Evolutionary conservation across 2,797 vertebrate genomes (phyloP).

Genomic region (Phrynocephalus forsythii): DNA sequence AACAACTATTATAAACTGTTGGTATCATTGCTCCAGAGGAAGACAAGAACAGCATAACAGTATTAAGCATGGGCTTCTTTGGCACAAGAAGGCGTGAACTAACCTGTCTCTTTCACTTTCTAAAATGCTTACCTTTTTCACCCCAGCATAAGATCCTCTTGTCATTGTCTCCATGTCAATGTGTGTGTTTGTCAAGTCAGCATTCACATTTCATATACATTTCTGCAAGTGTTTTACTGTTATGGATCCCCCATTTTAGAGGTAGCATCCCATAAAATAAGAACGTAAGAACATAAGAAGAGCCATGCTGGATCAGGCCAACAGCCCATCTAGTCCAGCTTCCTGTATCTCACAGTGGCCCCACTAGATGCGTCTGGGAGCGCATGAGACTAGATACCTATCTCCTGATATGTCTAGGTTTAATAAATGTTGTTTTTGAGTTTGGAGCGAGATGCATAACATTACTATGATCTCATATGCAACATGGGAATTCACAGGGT

Average conservation of each 20-base stretch:
- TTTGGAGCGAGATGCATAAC: too few species aligned
- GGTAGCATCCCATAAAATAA: not conserved
- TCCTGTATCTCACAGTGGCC: too few species aligned
- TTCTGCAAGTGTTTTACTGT: not conserved
- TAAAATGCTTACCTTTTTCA: not conserved
- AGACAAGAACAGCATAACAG: not conserved
- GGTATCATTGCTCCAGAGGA: not conserved
- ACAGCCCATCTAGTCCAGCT: too few species aligned
- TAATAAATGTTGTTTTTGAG: not conserved
- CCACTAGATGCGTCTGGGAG: too few species aligned
- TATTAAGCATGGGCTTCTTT: not conserved
- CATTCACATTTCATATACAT: not conserved
- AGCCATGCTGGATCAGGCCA: too few species aligned
- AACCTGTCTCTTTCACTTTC: not conserved
- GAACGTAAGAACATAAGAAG: too few species aligned
- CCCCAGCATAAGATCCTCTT: not conserved
- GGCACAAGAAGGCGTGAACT: not conserved
- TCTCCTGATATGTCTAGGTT: not conserved
- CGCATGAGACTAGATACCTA: too few species aligned
- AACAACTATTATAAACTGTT: not conserved
- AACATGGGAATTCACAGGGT: not conserved
- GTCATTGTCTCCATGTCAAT: not conserved
- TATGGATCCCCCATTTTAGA: not conserved
- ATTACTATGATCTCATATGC: too few species aligned
- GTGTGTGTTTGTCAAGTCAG: not conserved